Evolutionary conservation across 2,888 invertebrate genomes (phyloP).

Genomic region (Callimorpha dominula): DNA sequence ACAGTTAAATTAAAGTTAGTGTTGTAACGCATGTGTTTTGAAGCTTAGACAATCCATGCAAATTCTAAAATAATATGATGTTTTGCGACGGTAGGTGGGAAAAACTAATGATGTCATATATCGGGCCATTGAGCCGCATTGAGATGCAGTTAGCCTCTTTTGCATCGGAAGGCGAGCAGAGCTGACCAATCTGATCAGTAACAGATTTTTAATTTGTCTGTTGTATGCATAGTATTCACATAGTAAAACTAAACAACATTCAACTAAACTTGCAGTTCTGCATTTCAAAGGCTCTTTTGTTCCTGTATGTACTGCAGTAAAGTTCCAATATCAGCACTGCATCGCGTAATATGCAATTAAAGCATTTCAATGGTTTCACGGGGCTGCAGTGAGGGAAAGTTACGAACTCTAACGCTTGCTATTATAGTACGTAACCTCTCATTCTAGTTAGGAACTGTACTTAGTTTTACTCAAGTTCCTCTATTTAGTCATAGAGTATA

Average conservation of each 20-base stretch:
- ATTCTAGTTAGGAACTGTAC: background rate
- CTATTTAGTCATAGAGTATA: background rate
- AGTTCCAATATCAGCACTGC: slow-evolving; percentile 13
- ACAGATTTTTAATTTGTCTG: no score
- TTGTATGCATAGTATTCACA: no score
- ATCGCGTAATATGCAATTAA: slow-evolving; percentile 22
- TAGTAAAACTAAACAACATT: background rate
- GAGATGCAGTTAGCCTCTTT: no score
- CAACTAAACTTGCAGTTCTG: background rate
- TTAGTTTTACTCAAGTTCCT: background rate
- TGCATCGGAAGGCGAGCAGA: no score
- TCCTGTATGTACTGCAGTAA: background rate
- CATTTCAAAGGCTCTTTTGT: slow-evolving; percentile 3
- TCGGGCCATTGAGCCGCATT: no score
- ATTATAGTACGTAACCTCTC: background rate
- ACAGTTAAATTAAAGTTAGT: no score
- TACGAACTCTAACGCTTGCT: slow-evolving; percentile 7
- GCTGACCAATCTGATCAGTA: no score
- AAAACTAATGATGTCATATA: no score
- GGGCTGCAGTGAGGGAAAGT: slow-evolving; percentile 12
- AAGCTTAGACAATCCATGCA: background rate
- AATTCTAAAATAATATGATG: background rate
- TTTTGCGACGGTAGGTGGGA: no score
- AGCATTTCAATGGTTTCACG: slow-evolving; percentile 24
- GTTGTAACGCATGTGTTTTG: no score